Evolutionary conservation across 2,888 invertebrate genomes (phyloP).

Genomic region (Dryobotodes eremita): DNA sequence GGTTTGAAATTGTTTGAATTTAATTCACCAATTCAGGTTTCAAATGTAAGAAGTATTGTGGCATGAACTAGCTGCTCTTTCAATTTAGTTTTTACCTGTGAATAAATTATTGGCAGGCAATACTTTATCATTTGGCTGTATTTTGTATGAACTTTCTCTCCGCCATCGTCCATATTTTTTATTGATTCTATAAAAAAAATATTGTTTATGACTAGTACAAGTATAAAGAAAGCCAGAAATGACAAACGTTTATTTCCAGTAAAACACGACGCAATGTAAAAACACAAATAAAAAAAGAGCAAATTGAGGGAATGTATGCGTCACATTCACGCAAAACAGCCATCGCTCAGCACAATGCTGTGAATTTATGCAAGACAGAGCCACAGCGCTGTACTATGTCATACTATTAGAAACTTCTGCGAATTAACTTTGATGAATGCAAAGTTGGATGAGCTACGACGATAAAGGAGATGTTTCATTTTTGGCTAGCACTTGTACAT

Average conservation of each 20-base stretch:
- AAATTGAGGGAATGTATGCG: neutral
- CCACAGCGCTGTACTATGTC: neutral
- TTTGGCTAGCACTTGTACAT: too few species aligned
- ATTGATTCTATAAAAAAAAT: neutral
- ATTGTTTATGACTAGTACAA: neutral
- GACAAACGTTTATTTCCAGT: neutral
- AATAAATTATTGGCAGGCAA: neutral
- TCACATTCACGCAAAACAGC: neutral
- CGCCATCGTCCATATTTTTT: neutral
- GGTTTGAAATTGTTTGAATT: conserved; percentile 6
- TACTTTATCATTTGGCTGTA: neutral
- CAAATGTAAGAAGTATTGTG: neutral
- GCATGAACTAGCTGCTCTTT: neutral
- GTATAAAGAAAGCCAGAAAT: neutral
- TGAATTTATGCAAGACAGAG: neutral
- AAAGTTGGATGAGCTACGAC: neutral
- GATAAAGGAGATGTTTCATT: too few species aligned
- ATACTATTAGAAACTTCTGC: neutral
- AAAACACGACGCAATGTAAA: neutral
- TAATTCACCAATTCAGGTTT: conserved; percentile 20
- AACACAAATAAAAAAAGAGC: neutral
- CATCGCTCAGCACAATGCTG: neutral
- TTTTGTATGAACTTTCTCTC: neutral
- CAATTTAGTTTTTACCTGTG: neutral
- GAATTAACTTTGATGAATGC: neutral